Evolutionary conservation across 2,797 vertebrate genomes (phyloP).

Genomic region (Capromys pilorides): DNA sequence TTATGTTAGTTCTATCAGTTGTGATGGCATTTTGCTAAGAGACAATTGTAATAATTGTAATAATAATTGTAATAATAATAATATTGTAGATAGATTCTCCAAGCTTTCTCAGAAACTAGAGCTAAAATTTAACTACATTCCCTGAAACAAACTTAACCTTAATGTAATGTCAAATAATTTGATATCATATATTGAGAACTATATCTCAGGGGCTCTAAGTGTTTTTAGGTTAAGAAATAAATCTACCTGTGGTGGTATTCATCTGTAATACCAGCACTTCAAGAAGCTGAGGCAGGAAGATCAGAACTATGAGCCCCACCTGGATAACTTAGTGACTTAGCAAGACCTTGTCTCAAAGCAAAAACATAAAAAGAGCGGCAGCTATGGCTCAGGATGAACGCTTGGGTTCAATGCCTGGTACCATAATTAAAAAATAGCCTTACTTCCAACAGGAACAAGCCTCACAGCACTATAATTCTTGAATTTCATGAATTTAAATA

Average conservation of each 20-base stretch:
- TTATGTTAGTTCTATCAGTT: neutral
- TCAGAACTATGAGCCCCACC: neutral
- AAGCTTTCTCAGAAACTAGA: constrained; percentile 57
- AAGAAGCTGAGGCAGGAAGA: neutral
- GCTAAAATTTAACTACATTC: constrained; percentile 64
- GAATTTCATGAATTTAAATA: constrained; percentile 54
- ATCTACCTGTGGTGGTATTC: neutral
- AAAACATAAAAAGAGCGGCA: neutral
- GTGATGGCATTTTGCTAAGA: constrained; percentile 29
- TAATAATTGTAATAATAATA: no score
- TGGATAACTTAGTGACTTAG: neutral
- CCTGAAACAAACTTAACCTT: neutral
- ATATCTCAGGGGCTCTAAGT: neutral
- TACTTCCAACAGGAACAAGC: constrained; percentile 42
- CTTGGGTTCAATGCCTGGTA: neutral
- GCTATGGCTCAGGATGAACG: neutral
- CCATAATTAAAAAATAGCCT: constrained; percentile 11
- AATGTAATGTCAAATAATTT: constrained; percentile 27
- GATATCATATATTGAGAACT: constrained; percentile 16
- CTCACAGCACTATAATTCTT: constrained; percentile 13
- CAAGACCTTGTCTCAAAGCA: neutral
- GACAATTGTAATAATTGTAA: no score
- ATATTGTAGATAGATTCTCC: constrained; percentile 20
- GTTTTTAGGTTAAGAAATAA: constrained; percentile 39
- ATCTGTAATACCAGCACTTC: neutral